phyloP scores from a whole-genome alignment of 2,797 vertebrate genomes.

The Centroberyx gerrardi region DNA sequence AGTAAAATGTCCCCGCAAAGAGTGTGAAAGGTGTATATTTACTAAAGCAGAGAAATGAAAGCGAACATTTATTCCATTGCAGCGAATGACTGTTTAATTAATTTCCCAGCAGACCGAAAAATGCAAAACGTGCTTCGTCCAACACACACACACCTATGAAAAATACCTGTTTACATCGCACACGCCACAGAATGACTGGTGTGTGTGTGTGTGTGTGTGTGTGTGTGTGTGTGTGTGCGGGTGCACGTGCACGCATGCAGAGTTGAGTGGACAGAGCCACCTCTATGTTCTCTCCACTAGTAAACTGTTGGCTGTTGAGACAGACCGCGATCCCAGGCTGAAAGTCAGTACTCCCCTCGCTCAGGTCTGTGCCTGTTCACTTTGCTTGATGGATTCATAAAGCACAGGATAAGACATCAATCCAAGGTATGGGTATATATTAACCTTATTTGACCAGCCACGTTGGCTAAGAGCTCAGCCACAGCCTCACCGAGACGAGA shows the following conservation, averaged over 20 bases:
- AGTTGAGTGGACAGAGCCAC: constrained; percentile 72
- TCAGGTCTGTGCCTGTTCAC: constrained; percentile 68
- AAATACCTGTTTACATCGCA: constrained; percentile 63
- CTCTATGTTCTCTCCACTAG: constrained; percentile 72
- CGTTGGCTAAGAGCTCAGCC: not conserved
- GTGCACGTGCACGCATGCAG: constrained; percentile 70
- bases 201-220: constrained; percentile 17
- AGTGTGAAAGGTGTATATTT: constrained; percentile 33
- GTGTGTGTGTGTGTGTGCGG: constrained; percentile 45
- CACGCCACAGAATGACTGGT: constrained; percentile 42
- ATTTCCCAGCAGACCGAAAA: constrained; percentile 42
- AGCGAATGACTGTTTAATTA: constrained; percentile 48
- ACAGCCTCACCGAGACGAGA: constrained; percentile 21
- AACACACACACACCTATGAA: constrained; percentile 42
- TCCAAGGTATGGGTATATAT: constrained; percentile 25
- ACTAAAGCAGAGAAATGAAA: constrained; percentile 50
- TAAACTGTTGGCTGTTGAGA: constrained; percentile 69
- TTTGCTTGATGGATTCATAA: constrained; percentile 46
- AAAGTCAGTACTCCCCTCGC: constrained; percentile 71
- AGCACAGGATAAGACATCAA: constrained; percentile 45
- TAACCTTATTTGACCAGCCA: constrained; percentile 43
- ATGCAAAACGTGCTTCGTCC: constrained; percentile 33
- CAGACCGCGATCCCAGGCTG: constrained; percentile 56
- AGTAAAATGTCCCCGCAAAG: constrained; percentile 34
- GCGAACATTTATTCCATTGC: constrained; percentile 56